Evolutionary conservation across 2,888 invertebrate genomes (phyloP).

Genomic region (Esperia sulphurella): DNA sequence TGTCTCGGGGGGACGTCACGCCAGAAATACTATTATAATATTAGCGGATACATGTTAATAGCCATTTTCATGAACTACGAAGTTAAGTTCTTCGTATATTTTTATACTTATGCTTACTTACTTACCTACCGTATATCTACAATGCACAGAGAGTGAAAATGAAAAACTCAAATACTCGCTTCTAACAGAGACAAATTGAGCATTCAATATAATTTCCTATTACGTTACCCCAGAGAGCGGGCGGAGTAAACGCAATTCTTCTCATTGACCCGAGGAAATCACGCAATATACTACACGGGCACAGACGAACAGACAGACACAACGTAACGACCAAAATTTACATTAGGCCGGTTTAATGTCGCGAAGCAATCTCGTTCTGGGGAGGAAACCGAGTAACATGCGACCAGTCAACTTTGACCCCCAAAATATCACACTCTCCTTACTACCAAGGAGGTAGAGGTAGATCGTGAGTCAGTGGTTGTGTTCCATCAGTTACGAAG

Average conservation of each 20-base stretch:
- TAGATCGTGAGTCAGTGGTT: conserved; percentile 43
- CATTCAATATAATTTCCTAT: conserved; percentile 21
- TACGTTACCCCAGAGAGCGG: conserved; percentile 27
- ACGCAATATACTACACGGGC: conserved; percentile 40
- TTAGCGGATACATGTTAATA: too few relatives aligned
- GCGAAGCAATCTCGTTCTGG: conserved; percentile 72
- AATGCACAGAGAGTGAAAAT: not conserved
- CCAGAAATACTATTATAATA: too few relatives aligned
- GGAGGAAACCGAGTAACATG: conserved; percentile 53
- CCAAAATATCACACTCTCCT: conserved; percentile 23
- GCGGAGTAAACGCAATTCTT: conserved; percentile 31
- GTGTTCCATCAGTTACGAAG: conserved; percentile 56
- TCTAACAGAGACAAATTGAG: conserved; percentile 35
- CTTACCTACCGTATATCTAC: not conserved
- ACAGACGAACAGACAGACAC: conserved; percentile 53
- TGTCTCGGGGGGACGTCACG: too few relatives aligned
- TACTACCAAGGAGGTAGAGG: conserved; percentile 18
- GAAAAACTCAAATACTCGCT: conserved; percentile 14
- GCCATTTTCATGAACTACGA: not conserved
- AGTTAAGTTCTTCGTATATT: too few relatives aligned
- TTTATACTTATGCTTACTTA: too few relatives aligned
- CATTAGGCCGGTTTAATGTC: conserved; percentile 74
- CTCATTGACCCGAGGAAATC: conserved; percentile 52
- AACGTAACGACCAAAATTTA: conserved; percentile 69
- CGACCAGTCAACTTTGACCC: conserved; percentile 46